These are phyloP conservation scores for Bactericera cockerelli DNA, from an alignment of 1,140 invertebrate genomes.

Conservation along the genomic window DNA sequence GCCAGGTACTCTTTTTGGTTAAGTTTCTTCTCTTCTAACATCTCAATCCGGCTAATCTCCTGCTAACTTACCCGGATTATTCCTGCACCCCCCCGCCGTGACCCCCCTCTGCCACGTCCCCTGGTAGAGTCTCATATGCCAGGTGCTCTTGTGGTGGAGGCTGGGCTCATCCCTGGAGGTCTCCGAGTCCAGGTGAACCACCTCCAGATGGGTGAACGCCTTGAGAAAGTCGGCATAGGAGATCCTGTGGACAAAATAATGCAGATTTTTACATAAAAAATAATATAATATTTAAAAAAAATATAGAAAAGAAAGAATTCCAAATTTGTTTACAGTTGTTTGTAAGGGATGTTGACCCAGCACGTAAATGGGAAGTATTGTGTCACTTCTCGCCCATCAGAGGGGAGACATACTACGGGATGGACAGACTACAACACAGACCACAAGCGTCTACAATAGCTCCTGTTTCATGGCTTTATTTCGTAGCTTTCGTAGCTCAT, in stretches of 20 bases:
- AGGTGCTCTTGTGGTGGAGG: slow-evolving; percentile 56
- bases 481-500: background rate
- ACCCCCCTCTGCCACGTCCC: slow-evolving; percentile 78
- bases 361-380: no score
- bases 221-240: slow-evolving; percentile 68
- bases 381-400: no score
- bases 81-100: slow-evolving; percentile 77
- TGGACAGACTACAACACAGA: no score
- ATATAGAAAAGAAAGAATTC: background rate
- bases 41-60: no score
- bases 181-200: slow-evolving; percentile 74
- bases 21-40: no score
- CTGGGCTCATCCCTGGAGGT: slow-evolving; percentile 70
- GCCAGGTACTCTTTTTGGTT: slow-evolving; percentile 65
- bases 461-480: no score
- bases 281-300: no score
- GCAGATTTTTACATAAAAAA: background rate
- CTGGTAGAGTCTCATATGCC: slow-evolving; percentile 73
- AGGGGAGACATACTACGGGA: no score
- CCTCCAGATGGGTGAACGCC: slow-evolving; percentile 68
- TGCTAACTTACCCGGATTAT: slow-evolving; percentile 61
- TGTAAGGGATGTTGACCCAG: no score
- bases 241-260: slow-evolving; percentile 39
- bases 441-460: no score
- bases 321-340: background rate